phyloP scores from a whole-genome alignment of 2,113 vertebrate genomes.

The Pteronura brasiliensis region DNA sequence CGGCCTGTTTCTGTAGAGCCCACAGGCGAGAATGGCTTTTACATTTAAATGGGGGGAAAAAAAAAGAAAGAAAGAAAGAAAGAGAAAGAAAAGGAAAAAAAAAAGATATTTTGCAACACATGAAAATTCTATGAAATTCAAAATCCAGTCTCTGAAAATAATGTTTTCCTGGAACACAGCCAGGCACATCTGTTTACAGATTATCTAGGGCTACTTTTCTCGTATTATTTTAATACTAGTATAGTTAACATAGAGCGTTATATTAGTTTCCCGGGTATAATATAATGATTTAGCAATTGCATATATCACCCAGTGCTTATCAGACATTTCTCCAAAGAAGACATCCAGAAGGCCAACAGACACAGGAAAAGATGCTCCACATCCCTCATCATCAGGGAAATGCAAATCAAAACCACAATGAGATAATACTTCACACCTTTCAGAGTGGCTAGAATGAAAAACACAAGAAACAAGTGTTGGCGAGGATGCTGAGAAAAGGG shows the following conservation, averaged over 20 bases:
- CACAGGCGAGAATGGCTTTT: neutral
- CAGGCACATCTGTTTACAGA: neutral
- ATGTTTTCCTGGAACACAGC: neutral
- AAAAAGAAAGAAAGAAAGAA: neutral
- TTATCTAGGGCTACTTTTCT: neutral
- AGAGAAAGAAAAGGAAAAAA: neutral
- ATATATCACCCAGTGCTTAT: neutral
- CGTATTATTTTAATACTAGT: neutral
- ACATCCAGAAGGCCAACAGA: neutral
- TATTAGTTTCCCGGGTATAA: neutral
- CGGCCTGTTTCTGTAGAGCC: neutral
- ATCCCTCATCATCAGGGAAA: neutral
- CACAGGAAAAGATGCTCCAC: neutral
- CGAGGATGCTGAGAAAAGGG: neutral
- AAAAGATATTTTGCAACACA: neutral
- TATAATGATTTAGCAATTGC: neutral
- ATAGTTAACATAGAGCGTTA: neutral
- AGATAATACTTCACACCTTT: neutral
- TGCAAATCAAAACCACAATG: neutral
- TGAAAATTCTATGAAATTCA: slow-evolving; percentile 19
- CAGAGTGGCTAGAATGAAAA: neutral
- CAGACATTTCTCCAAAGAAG: neutral
- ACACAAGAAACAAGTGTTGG: neutral
- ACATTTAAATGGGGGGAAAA: neutral
- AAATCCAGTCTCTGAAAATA: neutral